phyloP scores from a whole-genome alignment of 2,113 vertebrate species.

The Gopherus evgoodei region DNA sequence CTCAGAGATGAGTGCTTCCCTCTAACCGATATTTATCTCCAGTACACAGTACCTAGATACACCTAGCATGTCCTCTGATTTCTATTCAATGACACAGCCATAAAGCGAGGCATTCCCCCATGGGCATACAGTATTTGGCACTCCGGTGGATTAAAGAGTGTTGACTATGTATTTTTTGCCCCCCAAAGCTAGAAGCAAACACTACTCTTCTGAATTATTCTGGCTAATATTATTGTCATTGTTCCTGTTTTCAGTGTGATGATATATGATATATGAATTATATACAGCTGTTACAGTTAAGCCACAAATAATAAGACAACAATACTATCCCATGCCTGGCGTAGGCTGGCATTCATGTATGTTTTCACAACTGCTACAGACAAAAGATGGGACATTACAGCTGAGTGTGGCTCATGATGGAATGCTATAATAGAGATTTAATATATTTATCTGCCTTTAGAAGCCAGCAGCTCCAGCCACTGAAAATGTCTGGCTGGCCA shows the following conservation, averaged over 20 bases:
- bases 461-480: constrained; percentile 56
- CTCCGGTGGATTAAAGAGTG: background rate
- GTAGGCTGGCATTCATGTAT: constrained; percentile 30
- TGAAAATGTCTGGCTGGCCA: constrained; percentile 49
- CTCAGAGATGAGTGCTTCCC: background rate
- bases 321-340: constrained; percentile 5
- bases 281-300: constrained; percentile 22
- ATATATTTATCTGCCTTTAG: constrained; percentile 60
- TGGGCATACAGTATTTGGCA: background rate
- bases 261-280: constrained; percentile 59
- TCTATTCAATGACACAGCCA: background rate
- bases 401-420: constrained; percentile 48
- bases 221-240: constrained; percentile 28
- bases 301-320: constrained; percentile 47
- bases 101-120: accelerated
- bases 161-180: background rate
- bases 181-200: background rate
- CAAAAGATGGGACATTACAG: constrained; percentile 52
- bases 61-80: background rate
- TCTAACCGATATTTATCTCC: background rate
- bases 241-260: constrained; percentile 29
- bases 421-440: constrained; percentile 60
- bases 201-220: constrained; percentile 35
- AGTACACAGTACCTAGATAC: background rate
- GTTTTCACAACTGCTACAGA: constrained; percentile 45